These are phyloP conservation scores for Macroglossus sobrinus DNA, from an alignment of 2,113 vertebrate species.

Conservation along the genomic window DNA sequence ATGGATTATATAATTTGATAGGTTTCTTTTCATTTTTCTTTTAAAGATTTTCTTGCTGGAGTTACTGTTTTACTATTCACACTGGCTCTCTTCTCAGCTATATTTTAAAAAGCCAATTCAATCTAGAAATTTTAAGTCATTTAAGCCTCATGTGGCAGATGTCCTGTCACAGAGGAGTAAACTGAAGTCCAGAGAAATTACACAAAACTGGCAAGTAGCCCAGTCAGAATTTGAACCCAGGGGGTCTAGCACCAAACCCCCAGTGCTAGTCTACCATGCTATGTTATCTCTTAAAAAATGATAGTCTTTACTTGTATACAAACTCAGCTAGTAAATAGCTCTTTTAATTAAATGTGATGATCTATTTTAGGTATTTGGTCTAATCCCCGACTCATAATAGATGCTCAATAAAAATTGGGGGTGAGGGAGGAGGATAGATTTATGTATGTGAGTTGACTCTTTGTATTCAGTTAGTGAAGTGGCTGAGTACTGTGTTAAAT, in stretches of 20 bases:
- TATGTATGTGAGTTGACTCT: neutral
- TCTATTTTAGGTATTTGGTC: neutral
- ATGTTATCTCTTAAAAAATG: neutral
- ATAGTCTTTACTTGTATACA: neutral
- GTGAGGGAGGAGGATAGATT: neutral
- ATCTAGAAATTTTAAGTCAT: neutral
- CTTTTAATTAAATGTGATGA: neutral
- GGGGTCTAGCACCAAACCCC: neutral
- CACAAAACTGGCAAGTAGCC: neutral
- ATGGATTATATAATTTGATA: slow-evolving; percentile 52
- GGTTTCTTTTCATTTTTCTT: slow-evolving; percentile 24
- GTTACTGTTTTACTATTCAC: neutral
- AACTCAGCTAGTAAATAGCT: neutral
- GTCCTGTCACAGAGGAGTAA: neutral
- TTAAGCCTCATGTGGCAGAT: neutral
- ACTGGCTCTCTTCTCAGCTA: neutral
- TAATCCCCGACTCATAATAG: neutral
- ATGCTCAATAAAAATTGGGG: neutral
- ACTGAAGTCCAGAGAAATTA: neutral
- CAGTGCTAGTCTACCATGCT: neutral
- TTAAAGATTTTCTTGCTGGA: slow-evolving; percentile 52
- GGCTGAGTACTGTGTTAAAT: neutral
- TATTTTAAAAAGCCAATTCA: slow-evolving; percentile 36
- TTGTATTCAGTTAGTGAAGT: neutral
- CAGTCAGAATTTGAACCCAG: neutral